Evolutionary conservation across 35 echinoderm and acorn worm genomes (phyloP).

Genomic region (Chiridota heheva): DNA sequence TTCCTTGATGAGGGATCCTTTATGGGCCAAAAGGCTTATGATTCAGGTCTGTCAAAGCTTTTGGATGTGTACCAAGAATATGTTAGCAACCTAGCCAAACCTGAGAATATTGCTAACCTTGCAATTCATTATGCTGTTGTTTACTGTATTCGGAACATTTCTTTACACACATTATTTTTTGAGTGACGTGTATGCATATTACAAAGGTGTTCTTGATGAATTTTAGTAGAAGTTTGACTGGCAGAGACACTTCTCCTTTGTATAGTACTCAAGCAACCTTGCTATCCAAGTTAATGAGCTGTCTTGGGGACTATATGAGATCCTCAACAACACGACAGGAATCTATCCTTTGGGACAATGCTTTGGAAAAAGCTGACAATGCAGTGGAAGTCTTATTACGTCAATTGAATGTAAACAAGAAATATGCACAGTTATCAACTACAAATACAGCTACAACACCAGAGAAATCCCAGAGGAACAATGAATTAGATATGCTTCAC

Average conservation of each 20-base stretch:
- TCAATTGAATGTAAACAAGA: background rate
- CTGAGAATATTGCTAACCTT: conserved; percentile 5
- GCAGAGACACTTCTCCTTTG: background rate
- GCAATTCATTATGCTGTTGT: conserved; percentile 26
- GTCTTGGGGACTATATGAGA: too few relatives aligned
- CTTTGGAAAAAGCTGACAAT: background rate
- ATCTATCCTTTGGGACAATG: background rate
- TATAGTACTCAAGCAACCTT: too few relatives aligned
- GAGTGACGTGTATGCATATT: conserved; percentile 21
- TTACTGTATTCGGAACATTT: conserved; percentile 1
- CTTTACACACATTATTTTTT: background rate
- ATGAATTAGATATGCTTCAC: background rate
- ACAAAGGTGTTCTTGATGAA: background rate
- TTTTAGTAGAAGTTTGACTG: background rate
- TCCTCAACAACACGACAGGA: background rate
- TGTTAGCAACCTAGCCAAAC: background rate
- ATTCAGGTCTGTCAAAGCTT: background rate
- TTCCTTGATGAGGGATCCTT: conserved; percentile 6
- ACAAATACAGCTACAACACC: background rate
- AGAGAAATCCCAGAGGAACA: background rate
- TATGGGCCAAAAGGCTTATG: background rate
- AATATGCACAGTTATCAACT: background rate
- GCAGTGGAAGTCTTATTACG: background rate
- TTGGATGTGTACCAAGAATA: conserved; percentile 10
- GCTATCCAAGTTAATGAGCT: too few relatives aligned